A percentile compares a stretch with the other conserved stretches of the same genome.
Evolutionary conservation across 2,113 vertebrate species (phyloP).

Genomic region (Eretmochelys imbricata): DNA sequence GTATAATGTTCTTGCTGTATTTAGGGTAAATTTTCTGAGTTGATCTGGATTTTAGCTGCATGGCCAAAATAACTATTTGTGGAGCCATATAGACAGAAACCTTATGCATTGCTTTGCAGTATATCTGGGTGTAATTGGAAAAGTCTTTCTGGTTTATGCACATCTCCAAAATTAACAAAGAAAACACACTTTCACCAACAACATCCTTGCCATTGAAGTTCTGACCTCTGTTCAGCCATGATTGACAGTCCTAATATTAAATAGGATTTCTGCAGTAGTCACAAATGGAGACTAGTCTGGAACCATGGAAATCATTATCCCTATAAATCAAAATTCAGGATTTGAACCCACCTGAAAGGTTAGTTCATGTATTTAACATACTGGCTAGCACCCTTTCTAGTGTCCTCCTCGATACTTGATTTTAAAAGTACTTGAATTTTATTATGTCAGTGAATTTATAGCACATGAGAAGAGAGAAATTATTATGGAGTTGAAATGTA

Average conservation of each 20-base stretch:
- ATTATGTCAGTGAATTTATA: constrained; percentile 1
- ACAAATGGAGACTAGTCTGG: fast-evolving
- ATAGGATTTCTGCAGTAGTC: background rate
- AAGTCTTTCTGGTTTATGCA: background rate
- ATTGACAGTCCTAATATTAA: background rate
- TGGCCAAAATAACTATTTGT: background rate
- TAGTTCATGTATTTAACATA: background rate
- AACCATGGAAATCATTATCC: background rate
- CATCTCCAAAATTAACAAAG: background rate
- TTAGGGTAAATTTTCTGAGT: fast-evolving
- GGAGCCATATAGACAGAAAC: background rate
- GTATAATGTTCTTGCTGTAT: background rate
- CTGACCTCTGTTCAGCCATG: background rate
- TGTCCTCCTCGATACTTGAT: background rate
- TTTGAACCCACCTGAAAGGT: background rate
- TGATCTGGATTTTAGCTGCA: background rate
- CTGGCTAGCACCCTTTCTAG: background rate
- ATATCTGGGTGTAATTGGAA: background rate
- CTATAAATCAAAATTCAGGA: background rate
- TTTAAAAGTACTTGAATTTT: background rate
- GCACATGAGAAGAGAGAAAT: constrained; percentile 7
- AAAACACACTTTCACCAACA: fast-evolving
- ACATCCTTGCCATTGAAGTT: background rate
- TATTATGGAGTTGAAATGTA: constrained; percentile 23
- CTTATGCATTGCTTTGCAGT: background rate